Evolutionary conservation across 2,888 invertebrate species (phyloP), one percentile per base, ranked within the genome.

Genomic region (Napeogenes inachia): DNA sequence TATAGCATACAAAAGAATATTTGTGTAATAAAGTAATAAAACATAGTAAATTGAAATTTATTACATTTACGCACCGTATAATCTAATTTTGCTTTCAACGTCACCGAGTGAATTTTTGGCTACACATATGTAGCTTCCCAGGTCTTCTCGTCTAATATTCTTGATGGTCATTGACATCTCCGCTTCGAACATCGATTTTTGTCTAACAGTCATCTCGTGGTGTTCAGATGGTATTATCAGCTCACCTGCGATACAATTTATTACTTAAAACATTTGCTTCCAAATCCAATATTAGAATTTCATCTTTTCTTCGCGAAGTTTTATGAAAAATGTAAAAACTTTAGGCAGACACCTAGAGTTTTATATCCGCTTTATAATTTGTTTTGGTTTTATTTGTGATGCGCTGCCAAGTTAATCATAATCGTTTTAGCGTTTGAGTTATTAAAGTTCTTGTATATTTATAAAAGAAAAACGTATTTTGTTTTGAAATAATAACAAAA

Each of bases 31-130:
- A 21, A 21, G 47, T 8, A 58, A 66, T 38, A 47, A 10, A 8
- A 45, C 45, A 30, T 35, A 32, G 13, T 59, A 4, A 45, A 47
- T 46, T 55, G 32, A 21, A 30, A n/a, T 8, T 50, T 42, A 12
- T 42, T 30, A n/a, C 42, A 33, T 46, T 54, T 42, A 10, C 65
- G 92, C 89, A 97, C 97, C 97, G 81, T 97, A 97, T 72, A 97
- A 91, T 73, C 97, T 92, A 78, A 97, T 97, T 85, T 94, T 96
- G 91, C 96, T 96, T 80, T 97, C 97, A 56, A 96, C 96, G 75
- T 96, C 97, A 4, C 97, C 97, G 4, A 97, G 91, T 2, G 95
- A 95, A 81, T 96, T 96, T 80, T 96, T 96, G 21, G 97, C 97
- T 54, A 96, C 95, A 81, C 97, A 97, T 60, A 94, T 93, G 84